These are phyloP conservation scores for Sycophaga agraensis DNA, from an alignment of 1,140 invertebrate species.

Conservation along the genomic window DNA sequence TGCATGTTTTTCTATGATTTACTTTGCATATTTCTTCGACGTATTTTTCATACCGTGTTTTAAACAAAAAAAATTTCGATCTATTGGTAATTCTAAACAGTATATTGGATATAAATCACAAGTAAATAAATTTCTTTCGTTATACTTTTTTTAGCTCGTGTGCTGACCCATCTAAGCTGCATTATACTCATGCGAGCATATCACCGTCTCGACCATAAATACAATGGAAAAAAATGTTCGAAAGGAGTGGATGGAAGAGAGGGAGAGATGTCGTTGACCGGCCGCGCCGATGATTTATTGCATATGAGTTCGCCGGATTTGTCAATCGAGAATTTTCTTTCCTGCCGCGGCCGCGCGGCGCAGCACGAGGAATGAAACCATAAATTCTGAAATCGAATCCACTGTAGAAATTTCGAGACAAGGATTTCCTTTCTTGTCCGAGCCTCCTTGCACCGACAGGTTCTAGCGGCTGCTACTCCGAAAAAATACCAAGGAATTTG, in stretches of 20 bases:
- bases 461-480: no score
- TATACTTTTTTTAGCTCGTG: no score
- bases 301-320: constrained; percentile 55
- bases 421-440: constrained; percentile 12
- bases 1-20: no score
- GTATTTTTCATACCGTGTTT: no score
- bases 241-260: constrained; percentile 13
- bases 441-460: no score
- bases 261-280: constrained; percentile 24
- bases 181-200: neutral
- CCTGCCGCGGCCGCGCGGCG: neutral
- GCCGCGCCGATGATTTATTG: constrained; percentile 50
- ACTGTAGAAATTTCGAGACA: constrained; percentile 23
- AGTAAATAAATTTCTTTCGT: no score
- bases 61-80: no score
- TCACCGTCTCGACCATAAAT: constrained; percentile 40
- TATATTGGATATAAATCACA: no score
- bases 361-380: constrained; percentile 12
- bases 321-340: constrained; percentile 46
- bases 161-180: neutral
- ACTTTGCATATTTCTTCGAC: no score
- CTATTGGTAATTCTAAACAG: no score
- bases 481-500: no score
- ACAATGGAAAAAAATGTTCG: constrained; percentile 34
- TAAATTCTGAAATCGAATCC: constrained; percentile 28